Conservation (phyloP, 2,113 vertebrate species). For the Hepsetus odoe region DNA sequence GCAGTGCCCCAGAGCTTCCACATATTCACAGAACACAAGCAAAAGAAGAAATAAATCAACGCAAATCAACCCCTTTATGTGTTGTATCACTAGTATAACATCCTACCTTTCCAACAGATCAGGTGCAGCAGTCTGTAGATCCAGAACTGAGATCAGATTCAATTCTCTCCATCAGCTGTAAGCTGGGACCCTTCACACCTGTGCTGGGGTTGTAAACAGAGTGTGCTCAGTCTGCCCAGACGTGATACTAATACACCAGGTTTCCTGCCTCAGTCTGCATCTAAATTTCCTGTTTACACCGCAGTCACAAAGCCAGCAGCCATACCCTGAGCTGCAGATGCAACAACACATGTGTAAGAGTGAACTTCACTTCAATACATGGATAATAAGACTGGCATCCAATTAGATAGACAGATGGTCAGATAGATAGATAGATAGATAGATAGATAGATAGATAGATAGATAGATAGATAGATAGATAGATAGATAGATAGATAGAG, state of each 20-base stretch:
- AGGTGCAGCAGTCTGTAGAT: not conserved
- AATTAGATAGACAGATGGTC: too few relatives aligned
- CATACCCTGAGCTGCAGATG: slow-evolving; percentile 2
- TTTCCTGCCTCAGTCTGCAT: slow-evolving; percentile 46
- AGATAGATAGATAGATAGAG: too few relatives aligned
- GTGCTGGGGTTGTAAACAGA: not conserved
- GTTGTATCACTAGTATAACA: not conserved
- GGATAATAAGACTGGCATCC: too few relatives aligned
- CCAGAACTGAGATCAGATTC: not conserved
- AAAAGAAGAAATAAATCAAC: not conserved
- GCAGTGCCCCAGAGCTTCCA: not conserved
- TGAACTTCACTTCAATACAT: too few relatives aligned
- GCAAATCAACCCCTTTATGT: not conserved
- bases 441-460: too few relatives aligned
- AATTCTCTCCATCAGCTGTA: not conserved
- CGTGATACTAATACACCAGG: slow-evolving; percentile 14
- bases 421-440: too few relatives aligned
- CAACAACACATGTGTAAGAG: slow-evolving; percentile 13
- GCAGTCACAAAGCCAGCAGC: slow-evolving; percentile 43
- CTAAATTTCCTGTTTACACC: slow-evolving; percentile 57
- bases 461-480: too few relatives aligned
- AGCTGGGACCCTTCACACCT: not conserved
- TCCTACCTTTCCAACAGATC: slow-evolving; percentile 27
- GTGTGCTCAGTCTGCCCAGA: not conserved
- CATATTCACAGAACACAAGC: not conserved